Conservation (phyloP, 2,888 invertebrate genomes). For the Adineta ricciae region DNA sequence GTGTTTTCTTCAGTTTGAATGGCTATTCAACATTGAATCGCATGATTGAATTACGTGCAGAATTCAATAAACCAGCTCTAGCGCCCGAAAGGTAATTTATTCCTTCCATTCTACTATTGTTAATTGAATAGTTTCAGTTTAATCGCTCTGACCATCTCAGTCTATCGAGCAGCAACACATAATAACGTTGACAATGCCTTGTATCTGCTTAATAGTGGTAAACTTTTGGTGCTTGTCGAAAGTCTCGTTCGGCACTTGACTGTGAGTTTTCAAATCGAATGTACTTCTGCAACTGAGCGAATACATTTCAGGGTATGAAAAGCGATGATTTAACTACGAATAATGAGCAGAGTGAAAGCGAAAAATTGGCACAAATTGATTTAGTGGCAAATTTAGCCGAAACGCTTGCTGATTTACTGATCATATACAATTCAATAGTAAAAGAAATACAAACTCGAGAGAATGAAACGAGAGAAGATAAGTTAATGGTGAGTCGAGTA, state of each 20-base stretch:
- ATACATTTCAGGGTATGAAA: not conserved
- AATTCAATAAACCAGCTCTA: not conserved
- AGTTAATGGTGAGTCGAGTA: not conserved
- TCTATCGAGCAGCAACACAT: slow-evolving; percentile 13
- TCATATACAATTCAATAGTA: slow-evolving; percentile 18
- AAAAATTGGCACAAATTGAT: slow-evolving; percentile 14
- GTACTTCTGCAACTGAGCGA: not conserved
- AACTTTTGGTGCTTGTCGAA: not conserved
- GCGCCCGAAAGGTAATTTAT: slow-evolving; percentile 8
- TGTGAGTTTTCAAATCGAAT: not conserved
- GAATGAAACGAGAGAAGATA: slow-evolving; percentile 4
- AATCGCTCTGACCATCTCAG: not conserved
- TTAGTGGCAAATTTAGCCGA: not conserved
- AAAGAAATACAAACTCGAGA: not conserved
- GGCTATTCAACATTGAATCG: slow-evolving; percentile 1
- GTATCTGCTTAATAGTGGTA: not conserved
- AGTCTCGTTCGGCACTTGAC: not conserved
- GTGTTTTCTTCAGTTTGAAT: slow-evolving; percentile 13
- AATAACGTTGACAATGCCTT: slow-evolving; percentile 3
- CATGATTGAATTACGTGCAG: slow-evolving; percentile 3
- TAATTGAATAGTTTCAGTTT: not conserved
- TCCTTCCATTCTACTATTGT: not conserved
- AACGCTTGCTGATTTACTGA: not conserved
- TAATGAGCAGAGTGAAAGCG: slow-evolving; percentile 2
- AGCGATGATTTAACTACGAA: not conserved